Evolutionary conservation across 2,888 invertebrate genomes (phyloP).

Genomic region (Scaptomyza cyrtandrae): DNA sequence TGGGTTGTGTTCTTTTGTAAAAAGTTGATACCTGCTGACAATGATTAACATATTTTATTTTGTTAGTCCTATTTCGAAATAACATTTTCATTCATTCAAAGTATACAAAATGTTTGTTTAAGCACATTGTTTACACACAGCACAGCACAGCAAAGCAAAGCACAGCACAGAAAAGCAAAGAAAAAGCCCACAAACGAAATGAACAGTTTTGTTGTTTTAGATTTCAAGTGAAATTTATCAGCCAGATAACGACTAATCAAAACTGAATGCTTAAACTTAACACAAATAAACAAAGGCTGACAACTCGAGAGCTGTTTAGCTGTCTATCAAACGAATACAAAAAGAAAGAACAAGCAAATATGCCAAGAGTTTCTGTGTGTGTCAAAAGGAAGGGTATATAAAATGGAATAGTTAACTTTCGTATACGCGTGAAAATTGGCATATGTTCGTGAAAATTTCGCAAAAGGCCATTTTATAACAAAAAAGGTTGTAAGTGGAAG

Average conservation of each 20-base stretch:
- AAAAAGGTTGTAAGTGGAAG: constrained; percentile 2
- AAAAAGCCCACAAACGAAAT: neutral
- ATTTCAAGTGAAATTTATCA: constrained; percentile 19
- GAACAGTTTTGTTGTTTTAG: constrained; percentile 13
- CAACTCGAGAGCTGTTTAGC: constrained; percentile 10
- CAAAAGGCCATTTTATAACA: constrained; percentile 39
- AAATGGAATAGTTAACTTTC: constrained; percentile 11
- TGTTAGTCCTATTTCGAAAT: neutral
- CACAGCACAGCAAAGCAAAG: neutral
- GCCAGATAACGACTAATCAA: constrained; percentile 21
- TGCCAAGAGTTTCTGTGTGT: neutral
- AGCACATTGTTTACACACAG: constrained; percentile 13
- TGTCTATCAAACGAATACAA: constrained; percentile 9
- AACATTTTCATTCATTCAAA: constrained; percentile 1
- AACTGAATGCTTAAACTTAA: constrained; percentile 10
- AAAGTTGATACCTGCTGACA: neutral
- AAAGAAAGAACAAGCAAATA: constrained; percentile 6
- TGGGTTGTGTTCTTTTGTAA: neutral
- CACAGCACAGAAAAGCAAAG: neutral
- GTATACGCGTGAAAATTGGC: constrained; percentile 72
- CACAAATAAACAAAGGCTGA: constrained; percentile 24
- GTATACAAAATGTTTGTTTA: constrained; percentile 1
- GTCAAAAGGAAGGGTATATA: constrained; percentile 25
- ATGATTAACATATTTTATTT: neutral
- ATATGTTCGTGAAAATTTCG: constrained; percentile 71